Percentiles rank a stretch among this genome's conserved stretches.
These are phyloP conservation scores for Setipinna tenuifilis DNA, from an alignment of 2,797 vertebrate species.

Conservation along the genomic window DNA sequence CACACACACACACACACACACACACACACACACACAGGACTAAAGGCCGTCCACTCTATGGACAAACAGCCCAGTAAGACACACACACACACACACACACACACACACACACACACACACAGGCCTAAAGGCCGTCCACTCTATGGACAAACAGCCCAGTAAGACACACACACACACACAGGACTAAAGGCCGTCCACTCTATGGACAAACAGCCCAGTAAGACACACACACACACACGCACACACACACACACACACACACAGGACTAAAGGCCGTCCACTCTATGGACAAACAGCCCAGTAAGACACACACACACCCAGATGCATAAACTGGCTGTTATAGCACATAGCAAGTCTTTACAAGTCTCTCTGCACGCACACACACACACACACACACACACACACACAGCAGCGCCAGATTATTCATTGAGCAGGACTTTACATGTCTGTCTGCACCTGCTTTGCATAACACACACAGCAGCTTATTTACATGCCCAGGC, in stretches of 20 bases:
- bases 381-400: too few relatives aligned
- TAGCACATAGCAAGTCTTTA: too few relatives aligned
- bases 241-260: conserved; percentile 35
- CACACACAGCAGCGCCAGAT: too few relatives aligned
- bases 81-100: conserved; percentile 35
- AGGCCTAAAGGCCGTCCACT: neutral
- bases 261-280: neutral
- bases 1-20: conserved; percentile 32
- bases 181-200: too few relatives aligned
- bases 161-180: neutral
- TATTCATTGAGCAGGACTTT: too few relatives aligned
- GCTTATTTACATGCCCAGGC: too few relatives aligned
- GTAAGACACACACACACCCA: neutral
- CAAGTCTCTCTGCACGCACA: too few relatives aligned
- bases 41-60: too few relatives aligned
- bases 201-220: too few relatives aligned
- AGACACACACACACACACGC: neutral
- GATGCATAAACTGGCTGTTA: too few relatives aligned
- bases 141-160: conserved; percentile 49
- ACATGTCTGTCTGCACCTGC: too few relatives aligned
- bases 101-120: conserved; percentile 24
- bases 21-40: conserved; percentile 1
- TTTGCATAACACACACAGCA: too few relatives aligned
- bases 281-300: conserved; percentile 54
- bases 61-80: conserved; percentile 75